phyloP scores from a whole-genome alignment of 2,113 vertebrate genomes.

The Fregata magnificens region DNA sequence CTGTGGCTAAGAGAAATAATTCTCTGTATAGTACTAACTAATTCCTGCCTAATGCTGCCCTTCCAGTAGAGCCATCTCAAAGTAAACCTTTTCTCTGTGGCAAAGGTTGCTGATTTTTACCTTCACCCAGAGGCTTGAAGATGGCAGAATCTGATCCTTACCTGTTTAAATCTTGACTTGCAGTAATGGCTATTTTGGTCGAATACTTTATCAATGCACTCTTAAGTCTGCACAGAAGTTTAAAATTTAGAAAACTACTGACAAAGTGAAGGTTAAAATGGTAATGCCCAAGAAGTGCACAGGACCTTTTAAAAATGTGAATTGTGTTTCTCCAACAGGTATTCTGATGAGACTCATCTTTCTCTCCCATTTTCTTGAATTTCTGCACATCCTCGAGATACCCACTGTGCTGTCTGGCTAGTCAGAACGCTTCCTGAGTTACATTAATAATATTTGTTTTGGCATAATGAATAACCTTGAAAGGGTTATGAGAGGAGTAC shows the following conservation, averaged over 20 bases:
- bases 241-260: background rate
- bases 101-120: background rate
- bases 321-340: background rate
- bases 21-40: background rate
- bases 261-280: background rate
- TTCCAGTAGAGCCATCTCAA: background rate
- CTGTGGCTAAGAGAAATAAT: background rate
- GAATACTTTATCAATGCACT: background rate
- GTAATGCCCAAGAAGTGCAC: background rate
- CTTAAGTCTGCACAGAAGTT: background rate
- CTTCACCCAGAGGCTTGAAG: background rate
- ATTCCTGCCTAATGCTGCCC: background rate
- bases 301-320: background rate
- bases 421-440: constrained; percentile 12
- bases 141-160: background rate
- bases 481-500: constrained; percentile 33
- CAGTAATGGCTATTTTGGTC: background rate
- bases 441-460: constrained; percentile 62
- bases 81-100: background rate
- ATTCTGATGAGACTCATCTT: background rate
- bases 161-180: fast-evolving
- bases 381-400: background rate
- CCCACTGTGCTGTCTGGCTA: background rate
- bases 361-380: background rate
- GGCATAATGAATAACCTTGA: constrained; percentile 29